These are phyloP conservation scores for Macquaria ambigua DNA, from an alignment of 2,113 vertebrate species.

Conservation along the genomic window DNA sequence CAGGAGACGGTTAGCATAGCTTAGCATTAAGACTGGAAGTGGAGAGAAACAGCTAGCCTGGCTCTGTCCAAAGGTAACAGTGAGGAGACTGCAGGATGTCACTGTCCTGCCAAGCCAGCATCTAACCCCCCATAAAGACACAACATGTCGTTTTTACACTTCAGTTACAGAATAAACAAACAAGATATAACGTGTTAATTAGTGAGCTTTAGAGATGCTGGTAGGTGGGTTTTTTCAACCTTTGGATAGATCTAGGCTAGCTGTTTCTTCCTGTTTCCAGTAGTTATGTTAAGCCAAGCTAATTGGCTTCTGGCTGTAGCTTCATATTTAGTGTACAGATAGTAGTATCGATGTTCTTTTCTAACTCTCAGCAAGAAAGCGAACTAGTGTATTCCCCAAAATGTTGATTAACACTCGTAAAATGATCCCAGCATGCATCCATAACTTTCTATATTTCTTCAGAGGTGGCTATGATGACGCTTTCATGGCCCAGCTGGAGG, in stretches of 20 bases:
- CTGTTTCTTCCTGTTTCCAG: neutral
- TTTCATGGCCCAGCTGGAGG: constrained; percentile 88
- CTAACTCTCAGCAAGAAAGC: neutral
- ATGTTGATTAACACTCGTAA: neutral
- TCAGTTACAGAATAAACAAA: neutral
- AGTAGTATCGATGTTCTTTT: neutral
- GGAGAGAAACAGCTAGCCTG: neutral
- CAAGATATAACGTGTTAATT: neutral
- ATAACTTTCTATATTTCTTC: constrained; percentile 2
- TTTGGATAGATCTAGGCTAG: neutral
- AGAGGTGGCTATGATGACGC: constrained; percentile 91
- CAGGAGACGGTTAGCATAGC: neutral
- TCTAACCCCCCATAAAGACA: neutral
- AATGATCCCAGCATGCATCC: neutral
- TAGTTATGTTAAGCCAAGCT: neutral
- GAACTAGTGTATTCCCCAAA: neutral
- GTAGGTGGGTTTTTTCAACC: neutral
- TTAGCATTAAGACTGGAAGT: neutral
- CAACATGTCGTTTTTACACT: no score
- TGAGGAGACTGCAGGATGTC: neutral
- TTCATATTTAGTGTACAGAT: neutral
- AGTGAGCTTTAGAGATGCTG: neutral
- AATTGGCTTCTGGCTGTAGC: neutral
- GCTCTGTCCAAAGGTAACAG: neutral
- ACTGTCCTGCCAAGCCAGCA: neutral